These are phyloP conservation scores for Myotis findleyi DNA, from an alignment of 2,797 vertebrate genomes.

Conservation along the genomic window DNA sequence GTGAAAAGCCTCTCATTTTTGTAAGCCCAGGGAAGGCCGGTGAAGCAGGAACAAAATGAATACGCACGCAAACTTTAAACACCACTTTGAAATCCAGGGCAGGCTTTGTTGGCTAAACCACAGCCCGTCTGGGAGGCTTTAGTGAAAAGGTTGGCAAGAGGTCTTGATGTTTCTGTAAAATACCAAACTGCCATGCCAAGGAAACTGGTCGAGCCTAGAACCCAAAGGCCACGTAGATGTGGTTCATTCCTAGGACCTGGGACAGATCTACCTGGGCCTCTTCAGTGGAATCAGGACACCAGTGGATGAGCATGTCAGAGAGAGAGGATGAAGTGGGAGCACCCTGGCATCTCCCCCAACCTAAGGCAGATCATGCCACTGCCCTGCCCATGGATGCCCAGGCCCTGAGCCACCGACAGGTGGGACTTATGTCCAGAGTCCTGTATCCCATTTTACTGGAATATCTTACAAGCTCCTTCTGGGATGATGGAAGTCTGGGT, in stretches of 20 bases:
- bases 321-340: background rate
- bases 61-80: background rate
- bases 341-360: background rate
- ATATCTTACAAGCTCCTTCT: constrained; percentile 68
- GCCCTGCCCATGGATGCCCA: background rate
- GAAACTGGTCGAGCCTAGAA: background rate
- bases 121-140: background rate
- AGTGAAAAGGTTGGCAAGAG: background rate
- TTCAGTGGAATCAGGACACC: background rate
- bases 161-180: background rate
- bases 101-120: background rate
- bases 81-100: constrained; percentile 1
- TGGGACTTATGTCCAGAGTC: constrained; percentile 19
- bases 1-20: constrained; percentile 52
- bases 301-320: background rate
- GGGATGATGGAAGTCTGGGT: constrained; percentile 65
- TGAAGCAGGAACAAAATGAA: background rate
- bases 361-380: background rate
- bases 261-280: background rate
- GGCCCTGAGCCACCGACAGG: constrained; percentile 30
- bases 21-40: background rate
- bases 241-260: background rate
- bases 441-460: constrained; percentile 72
- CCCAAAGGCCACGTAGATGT: background rate
- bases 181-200: background rate